A percentile compares a stretch with the other conserved stretches of the same genome.
Conservation (phyloP, 2,113 vertebrate genomes). For the Megalops atlanticus region DNA sequence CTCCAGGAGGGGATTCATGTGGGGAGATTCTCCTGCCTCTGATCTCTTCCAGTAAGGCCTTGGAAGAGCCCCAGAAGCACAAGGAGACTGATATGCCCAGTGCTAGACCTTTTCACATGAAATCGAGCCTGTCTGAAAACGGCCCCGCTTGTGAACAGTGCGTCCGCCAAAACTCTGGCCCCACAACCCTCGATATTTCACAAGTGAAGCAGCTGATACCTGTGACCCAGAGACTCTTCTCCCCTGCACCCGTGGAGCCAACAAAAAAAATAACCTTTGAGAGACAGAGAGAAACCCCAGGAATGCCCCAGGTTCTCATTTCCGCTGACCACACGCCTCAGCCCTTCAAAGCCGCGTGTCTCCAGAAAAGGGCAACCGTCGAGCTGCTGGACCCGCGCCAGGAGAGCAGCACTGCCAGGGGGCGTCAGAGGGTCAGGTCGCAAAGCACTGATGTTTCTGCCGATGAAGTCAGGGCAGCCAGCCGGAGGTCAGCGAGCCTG, state of each 20-base stretch:
- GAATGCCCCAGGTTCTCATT: background rate
- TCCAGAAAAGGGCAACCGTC: slow-evolving; percentile 18
- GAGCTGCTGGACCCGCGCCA: slow-evolving; percentile 18
- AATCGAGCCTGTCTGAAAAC: background rate
- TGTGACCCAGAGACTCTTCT: background rate
- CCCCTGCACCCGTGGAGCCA: background rate
- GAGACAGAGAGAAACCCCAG: background rate
- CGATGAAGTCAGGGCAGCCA: background rate
- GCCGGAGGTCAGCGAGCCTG: background rate
- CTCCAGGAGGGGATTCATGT: slow-evolving; percentile 2
- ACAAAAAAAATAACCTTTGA: background rate
- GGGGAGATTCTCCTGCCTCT: background rate
- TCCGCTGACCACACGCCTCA: background rate
- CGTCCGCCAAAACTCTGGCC: background rate
- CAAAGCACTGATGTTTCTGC: background rate
- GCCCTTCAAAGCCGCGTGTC: background rate
- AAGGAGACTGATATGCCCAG: background rate
- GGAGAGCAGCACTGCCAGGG: background rate
- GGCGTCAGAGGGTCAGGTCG: background rate
- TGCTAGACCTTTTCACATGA: background rate
- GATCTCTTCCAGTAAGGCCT: background rate
- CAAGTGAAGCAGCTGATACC: slow-evolving; percentile 11
- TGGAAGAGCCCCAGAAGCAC: background rate
- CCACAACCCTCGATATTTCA: background rate
- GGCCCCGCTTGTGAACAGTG: background rate